A percentile compares a stretch with the other conserved stretches of the same genome.
These are phyloP conservation scores for Merluccius polli DNA, from an alignment of 2,797 vertebrate species.

Conservation along the genomic window DNA sequence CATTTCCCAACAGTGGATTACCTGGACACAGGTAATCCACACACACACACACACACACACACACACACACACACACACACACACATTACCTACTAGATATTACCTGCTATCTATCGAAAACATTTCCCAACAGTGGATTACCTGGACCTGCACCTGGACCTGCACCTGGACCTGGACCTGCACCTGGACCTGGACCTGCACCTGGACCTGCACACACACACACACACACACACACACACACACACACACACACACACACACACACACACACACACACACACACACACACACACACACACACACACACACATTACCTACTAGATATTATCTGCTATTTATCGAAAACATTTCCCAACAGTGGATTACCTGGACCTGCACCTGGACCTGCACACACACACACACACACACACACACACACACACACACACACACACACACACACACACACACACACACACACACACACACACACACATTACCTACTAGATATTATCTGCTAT, in stretches of 20 bases:
- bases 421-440: background rate
- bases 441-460: conserved; percentile 4
- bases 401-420: background rate
- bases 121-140: too few species aligned
- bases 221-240: conserved; percentile 2
- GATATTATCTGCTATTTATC: background rate
- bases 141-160: too few species aligned
- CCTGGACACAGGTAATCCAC: background rate
- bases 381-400: background rate
- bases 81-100: too few species aligned
- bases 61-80: background rate
- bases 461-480: conserved; percentile 5
- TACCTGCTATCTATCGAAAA: too few species aligned
- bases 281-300: too few species aligned
- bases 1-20: background rate
- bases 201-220: background rate
- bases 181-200: too few species aligned
- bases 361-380: too few species aligned
- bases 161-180: too few species aligned
- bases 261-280: background rate
- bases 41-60: conserved; percentile 9
- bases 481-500: too few species aligned
- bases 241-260: background rate
- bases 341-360: too few species aligned
- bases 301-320: background rate